Conservation (phyloP, 2,797 vertebrate genomes). For the Luscinia megarhynchos region DNA sequence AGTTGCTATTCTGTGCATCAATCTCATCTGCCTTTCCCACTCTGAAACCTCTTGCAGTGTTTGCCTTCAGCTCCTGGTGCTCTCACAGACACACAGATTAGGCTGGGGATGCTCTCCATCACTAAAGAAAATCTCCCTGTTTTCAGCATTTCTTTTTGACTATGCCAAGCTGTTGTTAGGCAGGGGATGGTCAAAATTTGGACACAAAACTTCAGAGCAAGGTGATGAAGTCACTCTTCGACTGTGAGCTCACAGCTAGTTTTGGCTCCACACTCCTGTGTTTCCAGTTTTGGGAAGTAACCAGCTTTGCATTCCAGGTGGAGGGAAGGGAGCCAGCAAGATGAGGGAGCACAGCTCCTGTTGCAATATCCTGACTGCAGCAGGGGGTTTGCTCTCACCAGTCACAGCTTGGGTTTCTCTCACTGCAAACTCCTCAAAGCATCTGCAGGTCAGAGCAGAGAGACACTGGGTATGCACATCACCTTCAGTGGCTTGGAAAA, state of each 20-base stretch:
- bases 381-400: background rate
- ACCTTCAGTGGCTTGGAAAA: background rate
- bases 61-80: background rate
- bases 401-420: background rate
- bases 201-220: background rate
- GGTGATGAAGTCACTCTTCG: background rate
- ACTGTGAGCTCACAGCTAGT: background rate
- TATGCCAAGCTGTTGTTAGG: background rate
- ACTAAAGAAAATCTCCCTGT: background rate
- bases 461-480: accelerated
- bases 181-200: background rate
- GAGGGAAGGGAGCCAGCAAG: background rate
- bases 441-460: background rate
- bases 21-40: background rate
- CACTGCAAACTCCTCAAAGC: background rate
- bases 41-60: background rate
- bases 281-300: background rate
- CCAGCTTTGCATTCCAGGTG: background rate
- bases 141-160: background rate
- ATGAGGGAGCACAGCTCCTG: accelerated
- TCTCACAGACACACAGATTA: background rate
- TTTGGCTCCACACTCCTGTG: background rate
- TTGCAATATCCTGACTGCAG: background rate
- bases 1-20: background rate
- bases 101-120: background rate